phyloP scores from a whole-genome alignment of 1,140 invertebrate species.

The Conus betulinus region DNA sequence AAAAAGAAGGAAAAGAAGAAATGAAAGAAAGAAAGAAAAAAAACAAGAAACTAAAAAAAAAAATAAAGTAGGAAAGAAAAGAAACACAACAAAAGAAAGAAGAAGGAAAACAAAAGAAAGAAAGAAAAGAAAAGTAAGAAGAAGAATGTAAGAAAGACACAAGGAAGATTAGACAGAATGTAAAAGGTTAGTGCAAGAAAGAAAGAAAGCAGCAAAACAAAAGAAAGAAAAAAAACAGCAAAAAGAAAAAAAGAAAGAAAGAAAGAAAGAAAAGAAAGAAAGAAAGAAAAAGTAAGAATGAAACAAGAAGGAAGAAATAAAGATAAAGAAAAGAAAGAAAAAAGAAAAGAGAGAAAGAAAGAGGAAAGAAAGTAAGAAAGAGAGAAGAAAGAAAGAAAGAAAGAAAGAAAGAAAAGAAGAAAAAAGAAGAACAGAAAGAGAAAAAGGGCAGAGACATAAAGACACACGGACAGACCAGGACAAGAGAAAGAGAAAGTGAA shows the following conservation, averaged over 20 bases:
- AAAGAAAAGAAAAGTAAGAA: no score
- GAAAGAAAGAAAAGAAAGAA: background rate
- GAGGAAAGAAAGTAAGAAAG: background rate
- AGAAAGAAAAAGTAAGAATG: background rate
- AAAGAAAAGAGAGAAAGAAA: background rate
- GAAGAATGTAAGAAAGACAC: no score
- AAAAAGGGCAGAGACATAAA: slow-evolving; percentile 3
- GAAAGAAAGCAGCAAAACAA: background rate
- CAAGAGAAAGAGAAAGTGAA: no score
- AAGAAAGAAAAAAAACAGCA: background rate
- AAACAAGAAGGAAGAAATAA: background rate
- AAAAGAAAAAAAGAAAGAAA: background rate
- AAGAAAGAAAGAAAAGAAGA: background rate
- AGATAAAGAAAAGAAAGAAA: background rate
- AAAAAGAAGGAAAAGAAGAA: background rate
- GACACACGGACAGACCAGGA: background rate
- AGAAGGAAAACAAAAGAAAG: no score
- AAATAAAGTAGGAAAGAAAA: no score
- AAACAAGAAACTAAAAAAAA: no score
- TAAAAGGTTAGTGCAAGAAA: background rate
- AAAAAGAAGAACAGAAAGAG: background rate
- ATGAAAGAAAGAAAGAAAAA: background rate
- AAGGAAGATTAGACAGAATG: background rate
- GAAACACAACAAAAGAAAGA: no score
- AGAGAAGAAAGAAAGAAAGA: background rate